These are phyloP conservation scores for Dendropsophus ebraccatus DNA, from an alignment of 2,113 vertebrate genomes.

Conservation along the genomic window DNA sequence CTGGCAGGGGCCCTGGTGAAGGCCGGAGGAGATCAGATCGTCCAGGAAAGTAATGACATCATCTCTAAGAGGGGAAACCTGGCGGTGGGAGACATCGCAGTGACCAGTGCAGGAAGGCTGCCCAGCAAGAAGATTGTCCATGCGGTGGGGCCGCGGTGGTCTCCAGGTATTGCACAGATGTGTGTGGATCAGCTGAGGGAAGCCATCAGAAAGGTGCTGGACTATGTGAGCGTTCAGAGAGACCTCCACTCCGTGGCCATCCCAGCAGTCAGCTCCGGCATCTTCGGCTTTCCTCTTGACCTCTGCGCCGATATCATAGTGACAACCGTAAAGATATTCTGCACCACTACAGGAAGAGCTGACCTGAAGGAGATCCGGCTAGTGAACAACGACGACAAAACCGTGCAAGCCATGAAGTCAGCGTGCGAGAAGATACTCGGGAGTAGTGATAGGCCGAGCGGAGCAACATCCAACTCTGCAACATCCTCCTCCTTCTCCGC, in stretches of 20 bases:
- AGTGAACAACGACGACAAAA: constrained; percentile 78
- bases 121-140: constrained; percentile 80
- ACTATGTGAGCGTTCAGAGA: rapidly evolving
- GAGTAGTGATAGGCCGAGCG: background rate
- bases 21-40: constrained; percentile 76
- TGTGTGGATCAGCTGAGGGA: constrained; percentile 50
- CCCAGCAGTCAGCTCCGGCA: constrained; percentile 88
- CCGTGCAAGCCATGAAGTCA: constrained; percentile 77
- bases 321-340: constrained; percentile 63
- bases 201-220: constrained; percentile 69
- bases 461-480: background rate
- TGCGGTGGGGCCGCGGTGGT: constrained; percentile 79
- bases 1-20: constrained; percentile 78
- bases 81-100: constrained; percentile 62
- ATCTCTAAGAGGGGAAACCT: constrained; percentile 29
- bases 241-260: constrained; percentile 78
- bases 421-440: constrained; percentile 67
- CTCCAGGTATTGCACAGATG: rapidly evolving
- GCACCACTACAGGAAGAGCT: rapidly evolving
- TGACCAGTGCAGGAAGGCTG: constrained; percentile 71
- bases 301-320: constrained; percentile 79
- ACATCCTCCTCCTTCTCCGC: background rate
- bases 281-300: constrained; percentile 79
- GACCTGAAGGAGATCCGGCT: constrained; percentile 74
- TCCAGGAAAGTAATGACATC: constrained; percentile 55